Evolutionary conservation across 1,140 invertebrate genomes (phyloP).

Genomic region (Sycobia sp.): DNA sequence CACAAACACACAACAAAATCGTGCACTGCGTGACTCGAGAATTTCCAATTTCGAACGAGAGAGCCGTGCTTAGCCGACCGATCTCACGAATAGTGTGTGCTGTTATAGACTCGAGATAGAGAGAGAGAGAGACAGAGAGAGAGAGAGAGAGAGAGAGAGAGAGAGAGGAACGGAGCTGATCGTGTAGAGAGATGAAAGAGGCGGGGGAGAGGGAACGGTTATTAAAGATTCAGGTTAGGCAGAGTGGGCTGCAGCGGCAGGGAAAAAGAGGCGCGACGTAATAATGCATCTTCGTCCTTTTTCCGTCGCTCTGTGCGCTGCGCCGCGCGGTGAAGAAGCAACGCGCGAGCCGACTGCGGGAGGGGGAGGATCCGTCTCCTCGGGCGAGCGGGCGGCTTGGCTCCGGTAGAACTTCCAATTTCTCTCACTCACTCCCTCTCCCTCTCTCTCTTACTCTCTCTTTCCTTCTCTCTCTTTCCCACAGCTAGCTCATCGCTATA

Average conservation of each 20-base stretch:
- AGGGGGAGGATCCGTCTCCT: background rate
- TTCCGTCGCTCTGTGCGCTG: background rate
- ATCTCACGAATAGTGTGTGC: constrained; percentile 19
- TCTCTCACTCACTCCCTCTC: background rate
- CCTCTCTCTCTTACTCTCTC: background rate
- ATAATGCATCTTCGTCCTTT: constrained; percentile 27
- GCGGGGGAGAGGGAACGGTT: constrained; percentile 8
- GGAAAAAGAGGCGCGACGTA: constrained; percentile 25
- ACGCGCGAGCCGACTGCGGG: too few relatives aligned
- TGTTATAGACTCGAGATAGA: too few relatives aligned
- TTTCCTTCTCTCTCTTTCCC: too few relatives aligned
- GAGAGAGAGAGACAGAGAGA: too few relatives aligned
- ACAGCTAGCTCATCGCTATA: too few relatives aligned
- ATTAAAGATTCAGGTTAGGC: constrained; percentile 31
- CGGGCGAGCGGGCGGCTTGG: background rate
- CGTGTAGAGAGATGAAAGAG: too few relatives aligned
- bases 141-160: too few relatives aligned
- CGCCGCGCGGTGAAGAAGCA: background rate
- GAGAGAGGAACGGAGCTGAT: too few relatives aligned
- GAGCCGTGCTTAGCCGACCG: too few relatives aligned
- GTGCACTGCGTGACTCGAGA: constrained; percentile 17
- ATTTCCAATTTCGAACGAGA: constrained; percentile 31
- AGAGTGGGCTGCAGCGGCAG: background rate
- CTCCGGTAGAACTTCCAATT: constrained; percentile 12
- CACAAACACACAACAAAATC: too few relatives aligned